Conservation (phyloP, 1,140 invertebrate species). For the Cepaea nemoralis region DNA sequence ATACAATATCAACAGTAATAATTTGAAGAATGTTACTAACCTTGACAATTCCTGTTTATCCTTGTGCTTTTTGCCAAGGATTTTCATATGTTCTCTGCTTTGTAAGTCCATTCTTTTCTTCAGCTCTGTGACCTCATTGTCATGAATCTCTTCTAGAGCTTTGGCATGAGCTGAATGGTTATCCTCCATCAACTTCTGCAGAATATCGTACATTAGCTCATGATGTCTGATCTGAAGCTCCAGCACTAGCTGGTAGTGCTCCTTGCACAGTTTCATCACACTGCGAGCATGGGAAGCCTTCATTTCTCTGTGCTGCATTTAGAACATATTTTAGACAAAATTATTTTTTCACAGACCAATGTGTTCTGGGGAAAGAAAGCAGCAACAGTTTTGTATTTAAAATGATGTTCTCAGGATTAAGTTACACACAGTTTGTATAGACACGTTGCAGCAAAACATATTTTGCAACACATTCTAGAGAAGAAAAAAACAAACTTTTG, state of each 20-base stretch:
- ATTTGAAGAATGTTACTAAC: constrained; percentile 42
- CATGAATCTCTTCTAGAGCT: constrained; percentile 70
- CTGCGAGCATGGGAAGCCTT: constrained; percentile 79
- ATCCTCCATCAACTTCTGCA: constrained; percentile 84
- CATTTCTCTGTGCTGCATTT: constrained; percentile 69
- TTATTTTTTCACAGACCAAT: too few species aligned
- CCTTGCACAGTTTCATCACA: constrained; percentile 78
- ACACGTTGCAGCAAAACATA: too few species aligned
- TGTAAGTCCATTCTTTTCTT: constrained; percentile 86
- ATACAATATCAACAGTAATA: too few species aligned
- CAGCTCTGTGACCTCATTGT: constrained; percentile 78
- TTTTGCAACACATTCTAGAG: too few species aligned
- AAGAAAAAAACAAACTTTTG: too few species aligned
- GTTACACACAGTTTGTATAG: neutral
- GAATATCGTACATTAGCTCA: constrained; percentile 77
- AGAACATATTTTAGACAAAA: too few species aligned
- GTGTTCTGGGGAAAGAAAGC: constrained; percentile 11
- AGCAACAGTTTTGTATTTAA: neutral
- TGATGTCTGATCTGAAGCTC: constrained; percentile 88
- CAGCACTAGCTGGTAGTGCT: constrained; percentile 82
- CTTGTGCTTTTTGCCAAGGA: constrained; percentile 82
- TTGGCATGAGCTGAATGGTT: constrained; percentile 87
- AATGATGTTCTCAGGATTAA: constrained; percentile 4
- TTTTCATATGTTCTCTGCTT: constrained; percentile 88
- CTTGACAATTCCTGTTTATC: constrained; percentile 91